Conservation (phyloP, 2,888 invertebrate species). For the Eucera pruinosa region DNA sequence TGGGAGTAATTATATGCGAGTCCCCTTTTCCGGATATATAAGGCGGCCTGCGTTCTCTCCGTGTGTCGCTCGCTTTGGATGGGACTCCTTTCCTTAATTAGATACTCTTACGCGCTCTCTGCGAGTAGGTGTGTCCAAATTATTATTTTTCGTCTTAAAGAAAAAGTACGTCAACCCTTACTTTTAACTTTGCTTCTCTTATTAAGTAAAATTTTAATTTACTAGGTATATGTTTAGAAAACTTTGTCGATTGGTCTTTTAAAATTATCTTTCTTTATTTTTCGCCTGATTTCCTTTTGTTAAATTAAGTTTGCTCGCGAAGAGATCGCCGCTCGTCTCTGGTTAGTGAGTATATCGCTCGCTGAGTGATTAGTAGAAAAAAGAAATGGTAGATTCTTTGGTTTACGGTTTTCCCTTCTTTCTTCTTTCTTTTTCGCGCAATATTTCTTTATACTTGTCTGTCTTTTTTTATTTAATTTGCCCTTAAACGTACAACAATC, state of each 20-base stretch:
- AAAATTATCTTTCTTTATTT: background rate
- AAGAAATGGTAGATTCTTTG: constrained; percentile 84
- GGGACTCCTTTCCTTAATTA: constrained; percentile 54
- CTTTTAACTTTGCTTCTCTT: constrained; percentile 46
- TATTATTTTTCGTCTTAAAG: background rate
- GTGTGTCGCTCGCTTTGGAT: constrained; percentile 53
- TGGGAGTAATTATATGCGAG: constrained; percentile 67
- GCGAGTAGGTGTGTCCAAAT: constrained; percentile 41
- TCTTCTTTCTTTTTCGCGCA: constrained; percentile 22
- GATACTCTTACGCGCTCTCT: constrained; percentile 35
- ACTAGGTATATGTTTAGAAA: constrained; percentile 49
- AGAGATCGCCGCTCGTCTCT: constrained; percentile 58
- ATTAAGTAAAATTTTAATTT: constrained; percentile 56
- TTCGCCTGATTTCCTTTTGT: background rate
- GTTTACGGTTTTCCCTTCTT: constrained; percentile 79
- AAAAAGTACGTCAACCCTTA: constrained; percentile 57
- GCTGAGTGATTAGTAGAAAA: constrained; percentile 81
- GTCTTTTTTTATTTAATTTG: constrained; percentile 48
- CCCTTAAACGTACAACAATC: constrained; percentile 59
- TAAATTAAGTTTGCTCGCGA: constrained; percentile 57
- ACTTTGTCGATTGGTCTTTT: constrained; percentile 49
- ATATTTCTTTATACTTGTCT: constrained; percentile 26
- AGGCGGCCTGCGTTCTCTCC: constrained; percentile 56
- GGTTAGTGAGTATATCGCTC: constrained; percentile 70
- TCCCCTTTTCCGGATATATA: constrained; percentile 52